Evolutionary conservation across 2,113 vertebrate species (phyloP), one percentile per base, ranked within the genome.

Genomic region (Nibea albiflora): DNA sequence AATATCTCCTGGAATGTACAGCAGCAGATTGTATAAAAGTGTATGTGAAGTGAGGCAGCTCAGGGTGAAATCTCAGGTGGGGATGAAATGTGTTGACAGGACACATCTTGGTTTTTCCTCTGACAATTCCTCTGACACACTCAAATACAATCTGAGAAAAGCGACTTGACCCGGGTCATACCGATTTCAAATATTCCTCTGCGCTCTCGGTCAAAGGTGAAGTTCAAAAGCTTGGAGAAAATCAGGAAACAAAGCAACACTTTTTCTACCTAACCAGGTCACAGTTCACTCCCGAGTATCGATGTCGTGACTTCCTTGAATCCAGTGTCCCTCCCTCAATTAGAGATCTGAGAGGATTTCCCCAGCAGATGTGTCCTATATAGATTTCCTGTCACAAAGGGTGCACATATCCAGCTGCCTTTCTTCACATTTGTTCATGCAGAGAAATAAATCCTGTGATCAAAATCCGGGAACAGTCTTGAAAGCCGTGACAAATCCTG

Each of bases 391-490:
- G 88, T 92, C 91, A 92, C 90, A 91, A 76, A 82, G 80, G 80
- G 39, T 90, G 92, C 87, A 87, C 91, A 91, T 76, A 92, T 92
- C 87, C 85, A 84, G 79, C 90, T 79, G 83, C 73, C 77, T 86
- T 85, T 81, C 80, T 84, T 82, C 81, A 90, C 87, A 80, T 88
- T 80, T 87, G 88, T 93, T 89, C 92, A 92, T 93, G 93, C 87
- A 70, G 79, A 83, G 81, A 84, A 92, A 92, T 88, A 93, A 94
- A 94, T 93, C 93, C 92, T 92, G 83, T 90, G 89, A 93, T 94
- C 89, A 91, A 88, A 92, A 93, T 94, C 80, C 69, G 81, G 81
- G 69, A 81, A 57, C 49, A 19, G 81, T 54, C 82, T 80, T 88
- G 91, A 91, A 91, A 91, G 86, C 91, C 39, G 19, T 89, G 90